Percentiles rank a stretch among this genome's conserved stretches.
phyloP scores from a whole-genome alignment of 2,888 invertebrate species.

The Cephus rjabovi region DNA sequence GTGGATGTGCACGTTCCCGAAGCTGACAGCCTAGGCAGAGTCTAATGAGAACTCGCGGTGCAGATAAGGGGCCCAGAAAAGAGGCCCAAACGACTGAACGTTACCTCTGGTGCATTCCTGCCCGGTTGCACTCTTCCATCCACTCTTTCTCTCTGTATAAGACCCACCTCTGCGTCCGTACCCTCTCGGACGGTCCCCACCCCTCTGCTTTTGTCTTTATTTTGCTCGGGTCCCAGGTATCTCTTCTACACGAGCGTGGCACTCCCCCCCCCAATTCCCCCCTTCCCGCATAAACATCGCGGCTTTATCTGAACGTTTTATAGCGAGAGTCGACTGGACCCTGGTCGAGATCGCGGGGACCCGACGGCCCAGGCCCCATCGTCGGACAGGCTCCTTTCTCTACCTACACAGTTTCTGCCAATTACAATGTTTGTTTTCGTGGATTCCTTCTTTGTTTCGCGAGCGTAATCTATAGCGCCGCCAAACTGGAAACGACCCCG shows the following conservation, averaged over 20 bases:
- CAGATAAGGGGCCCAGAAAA: slow-evolving; percentile 31
- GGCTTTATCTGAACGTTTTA: slow-evolving; percentile 60
- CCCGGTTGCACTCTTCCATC: slow-evolving; percentile 41
- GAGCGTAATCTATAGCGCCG: slow-evolving; percentile 27
- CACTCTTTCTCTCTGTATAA: slow-evolving; percentile 6
- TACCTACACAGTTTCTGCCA: slow-evolving; percentile 19
- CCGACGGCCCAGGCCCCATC: not conserved
- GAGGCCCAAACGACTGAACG: slow-evolving; percentile 34
- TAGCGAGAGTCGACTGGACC: slow-evolving; percentile 32
- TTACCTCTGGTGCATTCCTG: slow-evolving; percentile 42
- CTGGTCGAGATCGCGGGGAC: slow-evolving; percentile 2
- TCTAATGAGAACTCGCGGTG: slow-evolving; percentile 19
- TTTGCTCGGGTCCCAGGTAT: slow-evolving; percentile 47
- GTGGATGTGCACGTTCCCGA: too few species aligned
- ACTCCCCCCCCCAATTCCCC: slow-evolving; percentile 32
- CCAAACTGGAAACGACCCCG: slow-evolving; percentile 29
- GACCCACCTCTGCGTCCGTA: not conserved
- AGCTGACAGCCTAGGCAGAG: not conserved
- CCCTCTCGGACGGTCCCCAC: slow-evolving; percentile 8
- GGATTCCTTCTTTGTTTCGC: slow-evolving; percentile 39
- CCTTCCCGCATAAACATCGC: slow-evolving; percentile 57
- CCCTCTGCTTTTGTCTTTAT: slow-evolving; percentile 53
- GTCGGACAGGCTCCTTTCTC: not conserved
- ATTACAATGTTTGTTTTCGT: slow-evolving; percentile 35
- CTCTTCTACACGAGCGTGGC: slow-evolving; percentile 29